Percentiles rank a stretch among this genome's conserved stretches.
These are phyloP conservation scores for Gulo gulo DNA, from an alignment of 2,113 vertebrate genomes.

Conservation along the genomic window DNA sequence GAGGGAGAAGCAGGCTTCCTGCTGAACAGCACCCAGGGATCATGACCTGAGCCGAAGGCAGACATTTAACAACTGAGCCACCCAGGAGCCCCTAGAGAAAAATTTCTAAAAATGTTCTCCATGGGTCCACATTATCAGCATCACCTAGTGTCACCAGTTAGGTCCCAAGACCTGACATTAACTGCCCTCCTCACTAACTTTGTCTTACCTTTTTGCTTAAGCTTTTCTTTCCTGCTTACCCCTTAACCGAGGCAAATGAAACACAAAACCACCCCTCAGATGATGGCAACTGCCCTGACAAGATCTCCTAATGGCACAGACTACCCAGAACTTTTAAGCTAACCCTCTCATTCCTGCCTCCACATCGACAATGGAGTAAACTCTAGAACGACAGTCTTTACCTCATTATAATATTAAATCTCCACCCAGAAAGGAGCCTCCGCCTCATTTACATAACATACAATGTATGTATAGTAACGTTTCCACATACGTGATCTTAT, in stretches of 20 bases:
- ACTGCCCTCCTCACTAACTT: neutral
- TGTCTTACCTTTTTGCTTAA: neutral
- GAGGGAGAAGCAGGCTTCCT: no score
- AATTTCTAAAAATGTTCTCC: neutral
- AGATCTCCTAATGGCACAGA: neutral
- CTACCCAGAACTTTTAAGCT: neutral
- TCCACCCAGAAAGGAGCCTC: neutral
- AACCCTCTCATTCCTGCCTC: neutral
- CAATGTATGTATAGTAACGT: neutral
- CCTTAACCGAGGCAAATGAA: neutral
- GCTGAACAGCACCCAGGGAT: no score
- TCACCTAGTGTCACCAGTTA: neutral
- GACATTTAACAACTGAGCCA: no score
- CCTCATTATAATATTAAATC: neutral
- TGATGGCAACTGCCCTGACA: neutral
- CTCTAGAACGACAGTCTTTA: neutral
- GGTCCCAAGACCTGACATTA: neutral
- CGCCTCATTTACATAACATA: neutral
- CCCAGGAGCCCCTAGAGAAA: neutral
- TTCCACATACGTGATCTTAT: neutral
- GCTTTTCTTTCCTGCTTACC: neutral
- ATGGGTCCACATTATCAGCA: neutral
- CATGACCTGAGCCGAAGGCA: no score
- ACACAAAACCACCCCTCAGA: neutral
- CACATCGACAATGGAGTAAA: neutral